phyloP scores from a whole-genome alignment of 2,888 invertebrate genomes.

The Campoplex nolae region DNA sequence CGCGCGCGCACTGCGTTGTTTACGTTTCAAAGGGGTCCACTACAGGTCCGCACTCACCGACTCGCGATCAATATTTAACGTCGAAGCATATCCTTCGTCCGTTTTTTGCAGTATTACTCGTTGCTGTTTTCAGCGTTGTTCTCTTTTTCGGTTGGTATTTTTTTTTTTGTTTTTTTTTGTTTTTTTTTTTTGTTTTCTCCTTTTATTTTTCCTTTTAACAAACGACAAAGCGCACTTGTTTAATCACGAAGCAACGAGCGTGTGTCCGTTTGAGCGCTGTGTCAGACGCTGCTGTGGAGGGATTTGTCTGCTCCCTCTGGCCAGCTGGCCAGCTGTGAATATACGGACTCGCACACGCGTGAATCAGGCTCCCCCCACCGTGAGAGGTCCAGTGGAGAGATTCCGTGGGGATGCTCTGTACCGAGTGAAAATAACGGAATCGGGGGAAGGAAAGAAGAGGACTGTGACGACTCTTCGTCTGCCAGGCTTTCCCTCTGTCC shows the following conservation, averaged over 20 bases:
- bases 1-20: not conserved
- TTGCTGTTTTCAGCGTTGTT: not conserved
- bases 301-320: conserved; percentile 18
- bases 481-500: conserved; percentile 1
- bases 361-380: conserved; percentile 12
- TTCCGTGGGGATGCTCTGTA: conserved; percentile 7
- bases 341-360: conserved; percentile 22
- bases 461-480: conserved; percentile 30
- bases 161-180: not conserved
- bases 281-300: not conserved
- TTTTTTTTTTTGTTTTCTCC: not conserved
- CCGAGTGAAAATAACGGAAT: not conserved
- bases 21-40: not conserved
- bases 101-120: not conserved
- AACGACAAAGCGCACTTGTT: conserved; percentile 6
- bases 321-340: conserved; percentile 37
- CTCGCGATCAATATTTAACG: not conserved
- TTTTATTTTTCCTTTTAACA: not conserved
- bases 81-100: not conserved
- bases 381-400: conserved; percentile 3
- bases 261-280: not conserved
- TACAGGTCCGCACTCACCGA: not conserved
- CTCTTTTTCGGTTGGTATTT: not conserved
- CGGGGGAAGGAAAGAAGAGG: not conserved
- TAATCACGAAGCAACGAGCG: conserved; percentile 9